These are phyloP conservation scores for Argynnis bischoffii DNA, from an alignment of 2,888 invertebrate species.

Conservation along the genomic window DNA sequence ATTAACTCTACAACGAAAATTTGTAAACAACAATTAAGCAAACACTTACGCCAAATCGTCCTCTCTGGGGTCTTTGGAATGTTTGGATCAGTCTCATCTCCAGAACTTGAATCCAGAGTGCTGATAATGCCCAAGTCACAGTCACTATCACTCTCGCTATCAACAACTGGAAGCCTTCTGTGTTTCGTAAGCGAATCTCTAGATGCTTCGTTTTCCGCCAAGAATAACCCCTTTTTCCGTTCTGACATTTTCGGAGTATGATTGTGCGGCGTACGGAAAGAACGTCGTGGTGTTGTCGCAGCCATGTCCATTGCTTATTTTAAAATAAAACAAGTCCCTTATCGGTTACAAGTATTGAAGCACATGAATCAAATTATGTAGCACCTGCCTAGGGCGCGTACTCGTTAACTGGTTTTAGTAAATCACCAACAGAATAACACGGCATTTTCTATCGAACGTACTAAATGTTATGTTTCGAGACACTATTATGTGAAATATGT, in stretches of 20 bases:
- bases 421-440: not conserved
- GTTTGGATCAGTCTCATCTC: conserved; percentile 68
- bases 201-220: conserved; percentile 50
- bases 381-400: conserved; percentile 41
- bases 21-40: conserved; percentile 2
- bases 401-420: conserved; percentile 18
- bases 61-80: conserved; percentile 67
- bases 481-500: not conserved
- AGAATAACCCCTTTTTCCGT: conserved; percentile 85
- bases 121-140: conserved; percentile 83
- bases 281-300: conserved; percentile 69
- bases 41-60: conserved; percentile 65
- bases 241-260: conserved; percentile 84
- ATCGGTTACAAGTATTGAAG: conserved; percentile 43
- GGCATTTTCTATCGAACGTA: conserved; percentile 9
- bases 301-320: conserved; percentile 53
- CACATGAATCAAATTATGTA: conserved; percentile 41
- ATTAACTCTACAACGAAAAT: not conserved
- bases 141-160: conserved; percentile 76
- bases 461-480: not conserved
- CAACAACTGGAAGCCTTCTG: conserved; percentile 67
- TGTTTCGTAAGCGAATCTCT: conserved; percentile 71
- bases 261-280: conserved; percentile 60
- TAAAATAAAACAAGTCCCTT: conserved; percentile 39
- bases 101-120: conserved; percentile 77